Conservation (phyloP, 2,797 vertebrate species). For the Lithobates sylvaticus region DNA sequence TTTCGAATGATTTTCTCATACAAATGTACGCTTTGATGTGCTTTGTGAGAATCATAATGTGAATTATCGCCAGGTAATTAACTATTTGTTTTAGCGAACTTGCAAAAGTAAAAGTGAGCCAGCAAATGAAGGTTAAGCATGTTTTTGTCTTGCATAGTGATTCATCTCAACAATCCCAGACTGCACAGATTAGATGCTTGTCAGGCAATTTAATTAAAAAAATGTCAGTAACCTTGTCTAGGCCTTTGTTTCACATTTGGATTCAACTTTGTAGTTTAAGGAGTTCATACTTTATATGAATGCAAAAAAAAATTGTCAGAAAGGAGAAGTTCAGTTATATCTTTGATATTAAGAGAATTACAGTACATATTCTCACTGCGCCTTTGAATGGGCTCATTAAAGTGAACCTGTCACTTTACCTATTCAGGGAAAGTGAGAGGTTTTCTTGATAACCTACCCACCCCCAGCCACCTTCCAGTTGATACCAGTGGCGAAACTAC, state of each 20-base stretch:
- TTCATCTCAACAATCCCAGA: not conserved
- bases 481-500: too few relatives aligned
- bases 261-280: not conserved
- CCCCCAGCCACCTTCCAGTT: too few relatives aligned
- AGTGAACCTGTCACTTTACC: not conserved
- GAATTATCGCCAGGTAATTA: constrained; percentile 2
- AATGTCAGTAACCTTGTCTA: not conserved
- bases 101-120: not conserved
- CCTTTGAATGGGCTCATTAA: not conserved
- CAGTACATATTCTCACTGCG: not conserved
- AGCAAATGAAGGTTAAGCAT: not conserved
- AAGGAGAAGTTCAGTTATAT: not conserved
- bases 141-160: not conserved
- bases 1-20: not conserved
- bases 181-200: not conserved
- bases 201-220: not conserved
- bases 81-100: not conserved
- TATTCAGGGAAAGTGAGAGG: too few relatives aligned
- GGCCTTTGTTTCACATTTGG: not conserved
- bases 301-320: not conserved
- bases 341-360: not conserved
- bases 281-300: not conserved
- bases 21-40: not conserved
- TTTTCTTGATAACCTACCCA: too few relatives aligned
- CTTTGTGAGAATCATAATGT: not conserved